A percentile compares a stretch with the other conserved stretches of the same genome.
These are phyloP conservation scores for Hermodice carunculata DNA, from an alignment of 2,888 invertebrate species.

Conservation along the genomic window DNA sequence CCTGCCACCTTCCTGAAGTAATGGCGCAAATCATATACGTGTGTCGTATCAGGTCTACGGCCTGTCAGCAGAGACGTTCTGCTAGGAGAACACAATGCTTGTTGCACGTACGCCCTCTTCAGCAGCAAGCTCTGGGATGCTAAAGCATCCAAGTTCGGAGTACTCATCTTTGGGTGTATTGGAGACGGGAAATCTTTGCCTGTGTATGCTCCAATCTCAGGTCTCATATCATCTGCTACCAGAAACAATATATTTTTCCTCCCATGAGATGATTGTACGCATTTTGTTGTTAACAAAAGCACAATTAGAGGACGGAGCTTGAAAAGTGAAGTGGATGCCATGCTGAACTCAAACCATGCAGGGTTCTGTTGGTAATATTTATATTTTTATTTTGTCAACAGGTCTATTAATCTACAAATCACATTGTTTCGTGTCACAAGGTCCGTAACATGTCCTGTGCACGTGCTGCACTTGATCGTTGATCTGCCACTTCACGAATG, in stretches of 20 bases:
- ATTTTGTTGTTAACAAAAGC: too few relatives aligned
- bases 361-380: too few relatives aligned
- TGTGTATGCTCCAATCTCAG: conserved; percentile 39
- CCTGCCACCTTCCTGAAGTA: conserved; percentile 38
- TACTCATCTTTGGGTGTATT: conserved; percentile 43
- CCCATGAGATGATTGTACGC: too few relatives aligned
- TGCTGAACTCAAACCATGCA: too few relatives aligned
- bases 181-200: conserved; percentile 41
- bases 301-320: too few relatives aligned
- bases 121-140: conserved; percentile 42
- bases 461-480: too few relatives aligned
- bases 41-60: conserved; percentile 37
- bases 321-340: too few relatives aligned
- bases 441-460: too few relatives aligned
- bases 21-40: conserved; percentile 30
- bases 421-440: too few relatives aligned
- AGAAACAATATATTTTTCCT: conserved; percentile 45
- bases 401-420: too few relatives aligned
- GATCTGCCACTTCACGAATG: too few relatives aligned
- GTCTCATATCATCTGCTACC: conserved; percentile 42
- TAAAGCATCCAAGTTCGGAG: conserved; percentile 46
- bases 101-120: conserved; percentile 44
- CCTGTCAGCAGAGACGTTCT: conserved; percentile 38
- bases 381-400: too few relatives aligned
- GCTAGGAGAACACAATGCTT: conserved; percentile 40